Evolutionary conservation across 92 coral and sea anemone species (phyloP).

Genomic region (Meandrina meandrites): DNA sequence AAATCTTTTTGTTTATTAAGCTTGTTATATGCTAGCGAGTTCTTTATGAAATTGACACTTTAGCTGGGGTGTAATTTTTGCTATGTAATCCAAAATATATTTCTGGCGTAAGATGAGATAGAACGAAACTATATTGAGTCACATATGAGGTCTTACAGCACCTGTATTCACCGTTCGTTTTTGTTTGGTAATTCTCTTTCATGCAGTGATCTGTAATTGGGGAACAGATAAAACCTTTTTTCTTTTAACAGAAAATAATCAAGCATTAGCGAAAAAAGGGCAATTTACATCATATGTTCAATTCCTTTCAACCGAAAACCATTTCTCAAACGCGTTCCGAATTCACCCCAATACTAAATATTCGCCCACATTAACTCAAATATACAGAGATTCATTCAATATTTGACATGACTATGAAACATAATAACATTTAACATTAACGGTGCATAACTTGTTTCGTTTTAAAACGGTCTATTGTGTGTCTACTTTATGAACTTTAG

Average conservation of each 20-base stretch:
- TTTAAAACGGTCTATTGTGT: slow-evolving; percentile 6
- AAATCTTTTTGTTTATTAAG: background rate
- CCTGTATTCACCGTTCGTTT: background rate
- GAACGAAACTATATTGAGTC: background rate
- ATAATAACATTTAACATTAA: background rate
- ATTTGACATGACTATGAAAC: background rate
- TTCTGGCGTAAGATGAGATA: background rate
- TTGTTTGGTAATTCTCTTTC: background rate
- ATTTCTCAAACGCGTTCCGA: background rate
- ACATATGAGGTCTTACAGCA: background rate
- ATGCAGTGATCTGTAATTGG: background rate
- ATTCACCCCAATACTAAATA: background rate
- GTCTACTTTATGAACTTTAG: slow-evolving; percentile 27
- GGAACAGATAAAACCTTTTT: background rate
- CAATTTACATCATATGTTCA: background rate
- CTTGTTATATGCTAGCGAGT: too few relatives aligned
- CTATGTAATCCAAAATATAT: background rate
- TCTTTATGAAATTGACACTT: background rate
- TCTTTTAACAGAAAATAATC: background rate
- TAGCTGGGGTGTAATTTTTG: background rate
- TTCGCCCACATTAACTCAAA: background rate
- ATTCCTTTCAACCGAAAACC: background rate
- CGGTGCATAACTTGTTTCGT: background rate
- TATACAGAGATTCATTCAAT: background rate
- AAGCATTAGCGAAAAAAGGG: background rate